Conservation (phyloP, 2,113 vertebrate species). For the western clawed frog (Xenopus tropicalis) region UCB_Xtro_10.0 CM004450.2:90104001-90104500, state of each 20-base stretch:
- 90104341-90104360: slow-evolving; percentile 52
- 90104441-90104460: slow-evolving; percentile 54
- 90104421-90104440: slow-evolving; percentile 61
- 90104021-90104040: slow-evolving; percentile 13
- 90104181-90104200: no score
- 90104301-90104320: background rate
- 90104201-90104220: no score
- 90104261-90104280: background rate
- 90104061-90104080: background rate
- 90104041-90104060: slow-evolving; percentile 7
- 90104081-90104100: no score
- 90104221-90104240: background rate
- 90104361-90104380: slow-evolving; percentile 41
- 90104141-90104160: no score
- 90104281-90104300: background rate
- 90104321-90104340: slow-evolving; percentile 19
- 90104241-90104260: background rate
- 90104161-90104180: no score
- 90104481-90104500: slow-evolving; percentile 40
- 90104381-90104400: slow-evolving; percentile 26
- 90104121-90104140: no score
- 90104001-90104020: slow-evolving; percentile 5
- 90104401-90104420: slow-evolving; percentile 54
- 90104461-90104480: slow-evolving; percentile 46
- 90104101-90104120: no score